Conservation (phyloP, 2,888 invertebrate species). For the Criorhina ranunculi region DNA sequence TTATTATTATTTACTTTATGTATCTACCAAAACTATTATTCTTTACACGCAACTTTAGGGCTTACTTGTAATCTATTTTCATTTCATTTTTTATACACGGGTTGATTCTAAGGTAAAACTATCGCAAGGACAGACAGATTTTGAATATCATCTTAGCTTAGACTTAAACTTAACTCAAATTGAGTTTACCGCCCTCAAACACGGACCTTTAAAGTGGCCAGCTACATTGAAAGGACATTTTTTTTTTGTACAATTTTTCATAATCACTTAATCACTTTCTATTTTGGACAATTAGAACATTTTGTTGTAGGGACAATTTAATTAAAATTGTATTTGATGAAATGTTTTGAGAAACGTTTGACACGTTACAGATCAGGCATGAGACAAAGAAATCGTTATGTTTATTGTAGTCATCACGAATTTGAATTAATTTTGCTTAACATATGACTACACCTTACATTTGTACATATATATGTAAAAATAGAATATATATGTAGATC, state of each 20-base stretch:
- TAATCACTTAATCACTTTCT: slow-evolving; percentile 3
- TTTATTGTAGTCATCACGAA: slow-evolving; percentile 30
- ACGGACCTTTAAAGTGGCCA: neutral
- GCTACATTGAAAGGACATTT: slow-evolving; percentile 7
- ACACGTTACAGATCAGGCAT: slow-evolving; percentile 4
- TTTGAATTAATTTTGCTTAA: slow-evolving; percentile 39
- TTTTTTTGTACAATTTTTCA: slow-evolving; percentile 12
- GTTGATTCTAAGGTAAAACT: slow-evolving; percentile 48
- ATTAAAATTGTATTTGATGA: slow-evolving; percentile 13
- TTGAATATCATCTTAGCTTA: slow-evolving; percentile 52
- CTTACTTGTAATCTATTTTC: slow-evolving; percentile 25
- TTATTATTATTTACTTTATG: slow-evolving; percentile 55
- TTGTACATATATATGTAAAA: slow-evolving; percentile 5
- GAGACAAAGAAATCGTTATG: slow-evolving; percentile 2
- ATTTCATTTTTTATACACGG: slow-evolving; percentile 41
- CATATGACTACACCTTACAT: slow-evolving; percentile 43
- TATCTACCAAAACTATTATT: slow-evolving; percentile 64
- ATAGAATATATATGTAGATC: slow-evolving; percentile 22
- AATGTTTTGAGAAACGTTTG: slow-evolving; percentile 33
- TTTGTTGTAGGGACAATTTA: slow-evolving; percentile 16
- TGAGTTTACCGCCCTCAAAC: slow-evolving; percentile 45
- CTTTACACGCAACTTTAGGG: slow-evolving; percentile 51
- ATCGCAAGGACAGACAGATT: slow-evolving; percentile 57
- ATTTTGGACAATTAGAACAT: slow-evolving; percentile 7
- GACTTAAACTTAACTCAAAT: slow-evolving; percentile 47